Conservation (phyloP, 2,113 vertebrate species). For the Anhinga rufa region DNA sequence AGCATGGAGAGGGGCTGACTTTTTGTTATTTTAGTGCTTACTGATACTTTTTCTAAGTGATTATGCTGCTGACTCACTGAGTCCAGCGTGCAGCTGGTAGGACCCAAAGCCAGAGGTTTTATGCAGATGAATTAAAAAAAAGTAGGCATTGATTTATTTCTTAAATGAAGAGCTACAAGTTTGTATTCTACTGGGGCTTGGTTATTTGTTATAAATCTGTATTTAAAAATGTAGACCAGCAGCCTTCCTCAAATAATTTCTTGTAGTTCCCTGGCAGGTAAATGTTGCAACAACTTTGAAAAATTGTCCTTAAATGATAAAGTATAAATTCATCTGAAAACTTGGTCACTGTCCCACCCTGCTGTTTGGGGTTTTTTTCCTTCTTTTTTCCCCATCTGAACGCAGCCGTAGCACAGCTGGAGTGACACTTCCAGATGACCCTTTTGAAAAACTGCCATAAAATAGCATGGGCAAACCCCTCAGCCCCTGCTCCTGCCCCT, state of each 20-base stretch:
- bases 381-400: not conserved
- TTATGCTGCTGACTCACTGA: not conserved
- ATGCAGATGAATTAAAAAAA: not conserved
- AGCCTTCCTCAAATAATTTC: not conserved
- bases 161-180: not conserved
- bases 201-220: not conserved
- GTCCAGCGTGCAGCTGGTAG: not conserved
- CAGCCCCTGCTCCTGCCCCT: not conserved
- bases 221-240: not conserved
- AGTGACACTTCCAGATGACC: not conserved
- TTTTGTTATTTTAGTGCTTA: not conserved
- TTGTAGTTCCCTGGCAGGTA: not conserved
- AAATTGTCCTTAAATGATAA: not conserved
- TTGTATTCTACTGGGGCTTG: not conserved
- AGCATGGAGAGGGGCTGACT: not conserved
- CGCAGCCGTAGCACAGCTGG: not conserved
- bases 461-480: fast-evolving
- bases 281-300: not conserved
- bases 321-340: not conserved
- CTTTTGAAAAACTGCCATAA: not conserved
- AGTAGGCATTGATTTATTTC: not conserved
- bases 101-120: not conserved
- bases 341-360: not conserved
- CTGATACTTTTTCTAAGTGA: not conserved
- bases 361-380: not conserved